A percentile compares a stretch with the other conserved stretches of the same genome.
Evolutionary conservation across 2,888 invertebrate genomes (phyloP).

Genomic region (Plemyria rubiginata): DNA sequence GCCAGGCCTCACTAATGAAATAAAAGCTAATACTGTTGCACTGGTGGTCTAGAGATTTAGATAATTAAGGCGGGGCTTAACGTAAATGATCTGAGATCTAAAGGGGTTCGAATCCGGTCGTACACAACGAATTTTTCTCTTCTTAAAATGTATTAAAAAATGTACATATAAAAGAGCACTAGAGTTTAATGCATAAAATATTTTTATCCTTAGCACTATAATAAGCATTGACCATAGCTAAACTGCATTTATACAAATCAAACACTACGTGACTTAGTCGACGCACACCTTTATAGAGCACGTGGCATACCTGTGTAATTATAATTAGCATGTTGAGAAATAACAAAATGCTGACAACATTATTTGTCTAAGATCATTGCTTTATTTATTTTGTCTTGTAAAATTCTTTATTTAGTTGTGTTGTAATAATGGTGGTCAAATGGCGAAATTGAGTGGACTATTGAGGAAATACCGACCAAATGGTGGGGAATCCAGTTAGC

Average conservation of each 20-base stretch:
- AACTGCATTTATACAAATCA: background rate
- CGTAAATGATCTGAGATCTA: no score
- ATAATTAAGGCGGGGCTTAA: no score
- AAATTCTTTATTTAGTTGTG: background rate
- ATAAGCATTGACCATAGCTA: no score
- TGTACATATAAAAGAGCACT: no score
- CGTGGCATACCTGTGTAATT: background rate
- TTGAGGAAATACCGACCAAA: no score
- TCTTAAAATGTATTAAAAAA: no score
- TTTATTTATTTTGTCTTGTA: constrained; percentile 7
- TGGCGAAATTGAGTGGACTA: background rate
- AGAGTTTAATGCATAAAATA: no score
- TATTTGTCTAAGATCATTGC: constrained; percentile 16
- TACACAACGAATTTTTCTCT: no score
- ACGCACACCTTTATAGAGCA: background rate
- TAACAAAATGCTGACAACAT: constrained; percentile 7
- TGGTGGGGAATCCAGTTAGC: no score
- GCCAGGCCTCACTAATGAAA: background rate
- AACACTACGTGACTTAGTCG: background rate
- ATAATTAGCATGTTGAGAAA: constrained; percentile 14
- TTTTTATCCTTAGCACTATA: no score
- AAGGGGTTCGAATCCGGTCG: no score
- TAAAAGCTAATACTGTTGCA: background rate
- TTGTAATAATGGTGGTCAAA: constrained; percentile 12
- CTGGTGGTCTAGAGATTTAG: no score